These are phyloP conservation scores for Saccostrea cuccullata DNA, from an alignment of 1,140 invertebrate genomes.

Conservation along the genomic window DNA sequence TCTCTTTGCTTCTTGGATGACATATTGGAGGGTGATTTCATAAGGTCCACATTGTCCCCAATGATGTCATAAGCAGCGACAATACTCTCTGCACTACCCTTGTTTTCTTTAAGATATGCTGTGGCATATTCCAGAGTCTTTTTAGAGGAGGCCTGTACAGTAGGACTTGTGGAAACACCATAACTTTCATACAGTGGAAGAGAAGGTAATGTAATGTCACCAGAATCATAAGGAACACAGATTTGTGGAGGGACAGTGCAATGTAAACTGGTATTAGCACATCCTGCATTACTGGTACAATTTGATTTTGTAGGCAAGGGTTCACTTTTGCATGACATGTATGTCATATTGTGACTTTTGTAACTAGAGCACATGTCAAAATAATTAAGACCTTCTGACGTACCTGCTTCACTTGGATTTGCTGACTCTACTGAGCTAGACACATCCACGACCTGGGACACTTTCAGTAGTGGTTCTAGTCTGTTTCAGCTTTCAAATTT, in stretches of 20 bases:
- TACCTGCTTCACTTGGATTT: not conserved
- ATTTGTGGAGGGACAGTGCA: not conserved
- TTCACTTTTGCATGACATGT: not conserved
- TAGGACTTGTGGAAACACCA: not conserved
- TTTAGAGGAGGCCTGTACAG: not conserved
- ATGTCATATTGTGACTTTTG: not conserved
- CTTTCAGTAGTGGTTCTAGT: not conserved
- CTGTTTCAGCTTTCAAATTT: not conserved
- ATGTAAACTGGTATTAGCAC: not conserved
- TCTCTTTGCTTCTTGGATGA: constrained; percentile 31
- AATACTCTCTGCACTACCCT: not conserved
- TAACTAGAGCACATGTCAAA: not conserved
- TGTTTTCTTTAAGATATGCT: not conserved
- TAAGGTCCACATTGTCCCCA: constrained; percentile 56
- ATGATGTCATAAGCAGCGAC: constrained; percentile 31
- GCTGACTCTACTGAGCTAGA: not conserved
- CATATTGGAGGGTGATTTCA: constrained; percentile 34
- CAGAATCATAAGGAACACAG: not conserved
- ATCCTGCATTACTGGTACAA: not conserved
- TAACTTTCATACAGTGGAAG: not conserved
- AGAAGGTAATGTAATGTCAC: not conserved
- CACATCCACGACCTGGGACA: not conserved
- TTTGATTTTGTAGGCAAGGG: not conserved
- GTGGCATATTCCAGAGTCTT: constrained; percentile 1
- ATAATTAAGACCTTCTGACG: not conserved